Conservation (phyloP, 2,888 invertebrate species). For the Noctua fimbriata region DNA sequence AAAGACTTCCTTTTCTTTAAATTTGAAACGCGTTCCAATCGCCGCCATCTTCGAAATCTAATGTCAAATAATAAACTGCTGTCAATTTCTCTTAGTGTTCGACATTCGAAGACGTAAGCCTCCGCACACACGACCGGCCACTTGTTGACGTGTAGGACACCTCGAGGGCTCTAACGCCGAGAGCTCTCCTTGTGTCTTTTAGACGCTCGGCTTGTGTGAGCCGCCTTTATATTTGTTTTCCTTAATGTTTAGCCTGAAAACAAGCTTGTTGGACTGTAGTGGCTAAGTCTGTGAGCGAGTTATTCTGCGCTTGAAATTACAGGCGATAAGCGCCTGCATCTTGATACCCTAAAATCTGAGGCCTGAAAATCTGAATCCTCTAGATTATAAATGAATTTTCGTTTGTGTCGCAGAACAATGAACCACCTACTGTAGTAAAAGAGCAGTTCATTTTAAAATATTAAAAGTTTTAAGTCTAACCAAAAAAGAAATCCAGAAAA, state of each 20-base stretch:
- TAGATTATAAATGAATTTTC: neutral
- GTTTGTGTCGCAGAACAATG: neutral
- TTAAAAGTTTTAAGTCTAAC: neutral
- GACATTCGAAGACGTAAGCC: constrained; percentile 66
- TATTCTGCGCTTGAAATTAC: constrained; percentile 10
- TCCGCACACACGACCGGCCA: constrained; percentile 79
- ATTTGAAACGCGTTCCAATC: neutral
- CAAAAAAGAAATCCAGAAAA: constrained; percentile 30
- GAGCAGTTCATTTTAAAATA: neutral
- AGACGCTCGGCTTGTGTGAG: constrained; percentile 67
- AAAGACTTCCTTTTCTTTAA: neutral
- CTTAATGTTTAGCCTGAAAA: constrained; percentile 51
- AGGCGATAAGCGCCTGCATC: neutral
- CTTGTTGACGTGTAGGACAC: constrained; percentile 83
- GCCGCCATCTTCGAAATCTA: constrained; percentile 18
- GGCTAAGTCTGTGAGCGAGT: neutral
- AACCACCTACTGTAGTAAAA: neutral
- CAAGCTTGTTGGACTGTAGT: constrained; percentile 14
- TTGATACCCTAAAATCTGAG: neutral
- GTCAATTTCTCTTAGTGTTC: constrained; percentile 48
- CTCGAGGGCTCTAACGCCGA: constrained; percentile 82
- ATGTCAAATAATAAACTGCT: constrained; percentile 17
- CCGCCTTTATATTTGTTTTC: constrained; percentile 59
- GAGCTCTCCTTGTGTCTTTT: constrained; percentile 84
- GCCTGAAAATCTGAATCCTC: neutral